Evolutionary conservation across 2,888 invertebrate genomes (phyloP), one percentile per base, ranked within the genome.

Genomic region (Drosophila monieri): DNA sequence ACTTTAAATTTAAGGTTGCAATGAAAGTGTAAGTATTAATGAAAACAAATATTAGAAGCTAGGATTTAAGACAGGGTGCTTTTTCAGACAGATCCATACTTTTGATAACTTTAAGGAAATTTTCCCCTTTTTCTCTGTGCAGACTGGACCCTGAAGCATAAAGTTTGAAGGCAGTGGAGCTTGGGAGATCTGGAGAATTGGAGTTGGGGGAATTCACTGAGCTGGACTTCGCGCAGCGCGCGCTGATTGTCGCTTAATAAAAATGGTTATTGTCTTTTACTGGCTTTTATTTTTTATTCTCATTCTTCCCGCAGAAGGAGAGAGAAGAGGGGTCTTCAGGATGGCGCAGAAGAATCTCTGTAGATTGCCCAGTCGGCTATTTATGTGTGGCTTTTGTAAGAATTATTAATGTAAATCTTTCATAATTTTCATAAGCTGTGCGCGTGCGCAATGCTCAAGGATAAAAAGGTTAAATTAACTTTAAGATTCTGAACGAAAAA

Each of bases 381-480:
- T 88, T 88, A 89, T 89, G 88, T 83, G 81, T 78, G 86, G 80
- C 89, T 88, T 80, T 83, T 86, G 80, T 81, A 89, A 86, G 86
- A 89, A 84, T 88, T 89, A 88, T 89, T 88, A 89, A 88, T 89
- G 88, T 89, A 88, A 88, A 89, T 89, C 86, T 81, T 88, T 88
- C 86, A 88, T 89, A 89, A 88, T 88, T 83, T 86, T 88, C 86
- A 73, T 83, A 88, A 88, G 88, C 73, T 77, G 85, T 88, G 88
- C 80, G 88, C 89, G 88, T 88, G 89, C 85, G 80, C 80, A 54
- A 44, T 44, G 15, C 39, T 27, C 8, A 32, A 47, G 44, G 32
- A 48, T 32, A 37, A 37, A 41, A 12, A 35, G 41, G 44, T 14
- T 35, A 35, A 21, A 18, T 21, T 18, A 43, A 12, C 21, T 18